Base-by-base conservation (phyloP, 2,113 vertebrate genomes). In the Hippocampus abdominalis region DNA sequence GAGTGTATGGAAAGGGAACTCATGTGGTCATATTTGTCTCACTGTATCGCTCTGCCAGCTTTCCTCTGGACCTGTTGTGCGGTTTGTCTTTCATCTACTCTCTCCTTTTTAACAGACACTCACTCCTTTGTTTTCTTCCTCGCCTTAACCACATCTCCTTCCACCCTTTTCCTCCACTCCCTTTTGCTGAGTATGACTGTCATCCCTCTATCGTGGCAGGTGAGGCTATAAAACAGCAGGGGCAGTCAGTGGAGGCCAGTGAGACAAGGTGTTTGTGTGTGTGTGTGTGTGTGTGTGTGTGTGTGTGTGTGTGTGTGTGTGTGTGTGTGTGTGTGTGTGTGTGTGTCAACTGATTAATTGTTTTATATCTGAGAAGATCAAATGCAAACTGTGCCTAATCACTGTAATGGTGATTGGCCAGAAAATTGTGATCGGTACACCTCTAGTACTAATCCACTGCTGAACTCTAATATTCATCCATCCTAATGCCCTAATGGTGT, bases 221-320 rank as follows among this genome's bases (percentile, higher is more conserved):
- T 89, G 87, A 87, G 76, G 86, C 84, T 78, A 80, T 88, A 83
- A 90, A 90, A 79, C 83, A 84, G 86, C 87, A 67, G 79, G 80
- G 64, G 75, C 75, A 74, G 63, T 74, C 75, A 40, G 64, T 59
- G 74, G 71, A 73, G 65, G 69, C 60, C 64, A 0, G 3, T 20
- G 76, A 79, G 53, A 69, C 73, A 16, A 77, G 71, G 69, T 64
- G 75, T 72, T 62, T 64, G n/a, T 69, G 32, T 5, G 32, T 36
- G 32, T 36, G 32, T 36, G 32, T 36, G 32, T 7, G 32, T 36
- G 32, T 6, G 32, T 36, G 32, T 36, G 32, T 36, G 3, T 32
- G 29, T 4, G 29, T 32, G 29, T 32, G 29, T 32, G 29, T 32
- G 29, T 32, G 29, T 32, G 29, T 32, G 29, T 32, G 29, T 32